These are phyloP conservation scores for Gymnothorax reevesii DNA, from an alignment of 2,797 vertebrate genomes.

Conservation along the genomic window DNA sequence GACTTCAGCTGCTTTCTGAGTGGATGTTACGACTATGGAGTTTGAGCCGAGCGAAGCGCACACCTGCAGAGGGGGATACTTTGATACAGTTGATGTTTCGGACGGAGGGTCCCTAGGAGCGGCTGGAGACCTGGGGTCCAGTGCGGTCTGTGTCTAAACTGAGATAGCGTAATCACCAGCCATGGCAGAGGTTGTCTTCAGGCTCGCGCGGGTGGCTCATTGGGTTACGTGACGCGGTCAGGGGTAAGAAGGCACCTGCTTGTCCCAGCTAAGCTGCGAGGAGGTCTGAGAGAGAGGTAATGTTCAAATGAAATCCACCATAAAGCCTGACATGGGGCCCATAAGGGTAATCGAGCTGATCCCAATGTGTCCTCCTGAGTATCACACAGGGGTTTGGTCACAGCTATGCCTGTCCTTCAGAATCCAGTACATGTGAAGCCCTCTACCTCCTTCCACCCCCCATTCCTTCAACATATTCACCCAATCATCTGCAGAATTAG, in stretches of 20 bases:
- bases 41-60: constrained; percentile 46
- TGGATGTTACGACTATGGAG: constrained; percentile 54
- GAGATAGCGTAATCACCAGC: constrained; percentile 27
- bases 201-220: constrained; percentile 45
- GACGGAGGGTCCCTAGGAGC: constrained; percentile 43
- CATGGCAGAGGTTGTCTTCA: constrained; percentile 52
- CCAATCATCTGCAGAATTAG: constrained; percentile 77
- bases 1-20: constrained; percentile 47
- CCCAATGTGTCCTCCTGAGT: constrained; percentile 56
- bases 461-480: constrained; percentile 64
- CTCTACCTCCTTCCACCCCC: constrained; percentile 72
- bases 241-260: constrained; percentile 61
- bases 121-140: constrained; percentile 39
- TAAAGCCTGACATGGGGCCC: constrained; percentile 56
- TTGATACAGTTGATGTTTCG: constrained; percentile 61
- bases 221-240: constrained; percentile 55
- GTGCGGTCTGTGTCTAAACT: constrained; percentile 33
- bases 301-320: constrained; percentile 54
- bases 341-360: constrained; percentile 58
- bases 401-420: constrained; percentile 54
- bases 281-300: constrained; percentile 55
- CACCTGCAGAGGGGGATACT: constrained; percentile 63
- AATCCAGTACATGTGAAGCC: constrained; percentile 52
- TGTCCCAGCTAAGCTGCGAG: constrained; percentile 40
- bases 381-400: constrained; percentile 43